phyloP scores from a whole-genome alignment of 2,888 invertebrate genomes.

The Euproctis similis region DNA sequence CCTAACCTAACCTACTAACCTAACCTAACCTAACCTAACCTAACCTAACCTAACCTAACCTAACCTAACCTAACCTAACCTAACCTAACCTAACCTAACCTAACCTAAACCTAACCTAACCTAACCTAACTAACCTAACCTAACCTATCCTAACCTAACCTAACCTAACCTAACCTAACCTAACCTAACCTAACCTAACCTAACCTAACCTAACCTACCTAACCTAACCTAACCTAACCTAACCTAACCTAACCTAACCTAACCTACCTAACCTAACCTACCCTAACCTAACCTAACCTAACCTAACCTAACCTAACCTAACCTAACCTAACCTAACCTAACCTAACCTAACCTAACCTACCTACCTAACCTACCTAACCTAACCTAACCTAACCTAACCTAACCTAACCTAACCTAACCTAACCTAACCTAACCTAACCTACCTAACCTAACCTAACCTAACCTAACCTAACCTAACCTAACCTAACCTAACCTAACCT shows the following conservation, averaged over 20 bases:
- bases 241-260: slow-evolving; percentile 21
- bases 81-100: slow-evolving; percentile 11
- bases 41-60: slow-evolving; percentile 19
- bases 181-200: slow-evolving; percentile 15
- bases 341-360: slow-evolving; percentile 17
- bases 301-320: slow-evolving; percentile 18
- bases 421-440: slow-evolving; percentile 8
- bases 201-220: slow-evolving; percentile 20
- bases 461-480: slow-evolving; percentile 12
- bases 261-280: slow-evolving; percentile 14
- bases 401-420: slow-evolving; percentile 10
- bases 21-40: slow-evolving; percentile 14
- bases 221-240: slow-evolving; percentile 20
- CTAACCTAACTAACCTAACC: slow-evolving; percentile 7
- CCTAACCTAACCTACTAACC: slow-evolving; percentile 19
- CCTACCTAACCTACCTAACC: too few species aligned
- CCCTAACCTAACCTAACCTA: slow-evolving; percentile 15
- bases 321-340: slow-evolving; percentile 11
- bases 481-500: slow-evolving; percentile 13
- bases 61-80: slow-evolving; percentile 14
- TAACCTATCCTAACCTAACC: slow-evolving; percentile 11
- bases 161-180: slow-evolving; percentile 12
- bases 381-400: slow-evolving; percentile 15
- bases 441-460: slow-evolving; percentile 10
- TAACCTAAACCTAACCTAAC: slow-evolving; percentile 5